Conservation (phyloP, 2,113 vertebrate species). For the Candoia aspera region DNA sequence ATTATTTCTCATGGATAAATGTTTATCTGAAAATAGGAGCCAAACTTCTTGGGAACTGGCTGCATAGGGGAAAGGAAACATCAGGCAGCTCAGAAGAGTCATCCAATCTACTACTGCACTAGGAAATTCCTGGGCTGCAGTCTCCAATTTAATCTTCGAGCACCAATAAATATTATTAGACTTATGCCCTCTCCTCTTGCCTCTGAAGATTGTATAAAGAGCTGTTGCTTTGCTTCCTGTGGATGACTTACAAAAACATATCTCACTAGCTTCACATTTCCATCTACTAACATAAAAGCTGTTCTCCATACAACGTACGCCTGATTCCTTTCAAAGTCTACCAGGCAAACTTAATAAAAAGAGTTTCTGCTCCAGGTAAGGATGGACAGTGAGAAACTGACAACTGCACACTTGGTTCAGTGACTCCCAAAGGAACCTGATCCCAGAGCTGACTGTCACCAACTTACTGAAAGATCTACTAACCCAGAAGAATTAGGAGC, state of each 20-base stretch:
- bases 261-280: neutral
- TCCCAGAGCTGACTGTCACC: slow-evolving; percentile 11
- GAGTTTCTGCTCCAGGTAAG: accelerated
- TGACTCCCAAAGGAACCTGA: slow-evolving; percentile 23
- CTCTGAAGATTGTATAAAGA: neutral
- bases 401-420: slow-evolving; percentile 18
- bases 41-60: neutral
- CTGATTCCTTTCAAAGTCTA: slow-evolving; percentile 8
- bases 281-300: neutral
- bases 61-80: neutral
- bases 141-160: neutral
- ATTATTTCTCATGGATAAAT: neutral
- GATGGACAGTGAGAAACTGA: slow-evolving; percentile 27
- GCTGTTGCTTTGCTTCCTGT: neutral
- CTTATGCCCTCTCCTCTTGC: neutral
- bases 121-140: neutral
- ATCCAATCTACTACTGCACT: neutral
- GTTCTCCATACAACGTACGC: neutral
- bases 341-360: neutral
- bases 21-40: neutral
- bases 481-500: neutral
- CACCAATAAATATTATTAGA: neutral
- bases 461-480: neutral
- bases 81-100: neutral
- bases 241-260: neutral